A percentile compares a stretch with the other conserved stretches of the same genome.
These are phyloP conservation scores for Buteo buteo DNA, from an alignment of 2,113 vertebrate species.

Conservation along the genomic window DNA sequence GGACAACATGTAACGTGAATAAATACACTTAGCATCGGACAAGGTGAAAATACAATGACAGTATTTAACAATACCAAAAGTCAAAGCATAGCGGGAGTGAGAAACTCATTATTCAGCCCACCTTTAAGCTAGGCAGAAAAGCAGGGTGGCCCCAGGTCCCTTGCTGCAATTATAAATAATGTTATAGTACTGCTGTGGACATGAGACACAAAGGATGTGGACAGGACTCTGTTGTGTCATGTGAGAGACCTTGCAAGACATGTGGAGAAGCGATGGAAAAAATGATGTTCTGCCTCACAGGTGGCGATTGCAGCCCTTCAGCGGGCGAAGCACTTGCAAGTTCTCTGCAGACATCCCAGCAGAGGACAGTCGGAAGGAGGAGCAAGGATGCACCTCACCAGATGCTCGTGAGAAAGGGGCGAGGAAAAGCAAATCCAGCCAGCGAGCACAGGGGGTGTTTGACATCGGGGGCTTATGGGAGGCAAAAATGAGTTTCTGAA, in stretches of 20 bases:
- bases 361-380: not conserved
- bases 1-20: not conserved
- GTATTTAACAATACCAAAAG: not conserved
- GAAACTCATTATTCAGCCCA: not conserved
- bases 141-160: not conserved
- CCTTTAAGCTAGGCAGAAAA: not conserved
- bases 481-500: not conserved
- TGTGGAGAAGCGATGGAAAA: not conserved
- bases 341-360: not conserved
- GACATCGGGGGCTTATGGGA: not conserved
- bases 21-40: not conserved
- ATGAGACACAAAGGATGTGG: not conserved
- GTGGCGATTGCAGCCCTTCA: not conserved
- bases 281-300: fast-evolving
- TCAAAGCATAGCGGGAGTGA: not conserved
- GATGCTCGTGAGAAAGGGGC: not conserved
- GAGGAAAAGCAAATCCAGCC: not conserved
- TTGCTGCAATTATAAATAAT: not conserved
- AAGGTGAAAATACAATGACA: not conserved
- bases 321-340: fast-evolving
- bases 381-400: not conserved
- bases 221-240: not conserved
- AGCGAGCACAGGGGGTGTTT: fast-evolving
- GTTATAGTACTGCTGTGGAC: not conserved
- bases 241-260: not conserved